phyloP scores from a whole-genome alignment of 1,140 invertebrate genomes.

The Cyrtorhinus lividipennis region DNA sequence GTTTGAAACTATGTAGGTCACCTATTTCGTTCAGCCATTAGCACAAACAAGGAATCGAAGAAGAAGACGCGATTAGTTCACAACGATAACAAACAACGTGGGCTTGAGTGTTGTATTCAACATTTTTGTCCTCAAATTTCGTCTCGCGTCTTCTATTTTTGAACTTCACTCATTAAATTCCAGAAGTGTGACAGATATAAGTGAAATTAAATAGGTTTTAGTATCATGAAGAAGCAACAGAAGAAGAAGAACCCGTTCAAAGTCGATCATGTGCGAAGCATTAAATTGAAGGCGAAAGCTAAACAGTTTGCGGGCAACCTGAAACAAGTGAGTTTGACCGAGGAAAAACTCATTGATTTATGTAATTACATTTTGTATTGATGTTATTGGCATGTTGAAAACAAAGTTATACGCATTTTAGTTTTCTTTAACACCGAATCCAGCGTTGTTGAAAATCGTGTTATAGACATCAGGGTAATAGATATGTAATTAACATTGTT shows the following conservation, averaged over 20 bases:
- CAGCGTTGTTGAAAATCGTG: neutral
- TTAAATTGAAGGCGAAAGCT: neutral
- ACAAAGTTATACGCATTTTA: neutral
- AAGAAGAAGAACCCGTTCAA: slow-evolving; percentile 5
- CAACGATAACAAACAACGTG: too few species aligned
- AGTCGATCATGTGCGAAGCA: neutral
- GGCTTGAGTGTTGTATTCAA: too few species aligned
- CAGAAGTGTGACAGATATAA: too few species aligned
- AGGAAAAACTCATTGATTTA: neutral
- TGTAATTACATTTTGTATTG: neutral
- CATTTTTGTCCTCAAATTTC: too few species aligned
- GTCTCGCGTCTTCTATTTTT: too few species aligned
- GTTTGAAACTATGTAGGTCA: too few species aligned
- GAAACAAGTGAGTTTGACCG: neutral
- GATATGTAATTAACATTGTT: neutral
- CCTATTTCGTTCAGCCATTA: too few species aligned
- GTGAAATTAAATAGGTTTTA: too few species aligned
- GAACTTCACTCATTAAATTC: too few species aligned
- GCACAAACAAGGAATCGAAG: too few species aligned
- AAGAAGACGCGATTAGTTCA: too few species aligned
- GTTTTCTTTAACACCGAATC: neutral
- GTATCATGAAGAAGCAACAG: neutral
- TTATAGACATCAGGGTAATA: neutral
- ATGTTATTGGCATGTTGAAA: neutral
- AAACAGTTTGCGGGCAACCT: neutral